Conservation (phyloP, 2,797 vertebrate species). For the Notolepis coatsorum region DNA sequence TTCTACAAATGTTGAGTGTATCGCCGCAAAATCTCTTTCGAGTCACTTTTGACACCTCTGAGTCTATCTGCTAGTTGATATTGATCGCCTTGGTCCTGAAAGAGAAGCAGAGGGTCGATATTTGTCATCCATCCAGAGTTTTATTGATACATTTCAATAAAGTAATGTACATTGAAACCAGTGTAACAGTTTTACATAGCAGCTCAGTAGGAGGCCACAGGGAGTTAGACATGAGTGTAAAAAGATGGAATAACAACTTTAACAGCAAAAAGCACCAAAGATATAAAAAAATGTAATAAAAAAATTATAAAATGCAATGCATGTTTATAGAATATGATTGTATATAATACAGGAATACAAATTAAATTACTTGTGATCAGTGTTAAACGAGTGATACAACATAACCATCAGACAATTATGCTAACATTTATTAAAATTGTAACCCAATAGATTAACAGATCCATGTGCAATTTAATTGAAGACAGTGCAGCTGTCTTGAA, state of each 20-base stretch:
- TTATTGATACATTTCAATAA: constrained; percentile 47
- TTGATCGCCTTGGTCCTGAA: too few relatives aligned
- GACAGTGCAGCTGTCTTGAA: constrained; percentile 15
- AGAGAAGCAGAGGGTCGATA: not conserved
- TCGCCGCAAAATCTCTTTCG: too few relatives aligned
- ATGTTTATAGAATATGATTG: constrained; percentile 1
- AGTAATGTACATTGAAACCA: constrained; percentile 11
- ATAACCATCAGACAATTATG: too few relatives aligned
- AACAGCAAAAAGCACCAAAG: not conserved
- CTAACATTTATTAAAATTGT: too few relatives aligned
- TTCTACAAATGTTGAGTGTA: too few relatives aligned
- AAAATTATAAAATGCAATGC: not conserved
- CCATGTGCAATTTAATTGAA: not conserved
- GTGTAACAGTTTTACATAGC: constrained; percentile 33
- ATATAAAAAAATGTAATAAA: not conserved
- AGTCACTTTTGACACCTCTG: not conserved
- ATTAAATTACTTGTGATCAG: too few relatives aligned
- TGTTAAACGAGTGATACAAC: too few relatives aligned
- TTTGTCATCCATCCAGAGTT: constrained; percentile 20
- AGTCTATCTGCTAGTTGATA: too few relatives aligned
- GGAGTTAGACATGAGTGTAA: not conserved
- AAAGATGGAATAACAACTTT: not conserved
- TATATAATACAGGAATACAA: not conserved
- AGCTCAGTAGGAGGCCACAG: not conserved
- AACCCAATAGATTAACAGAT: not conserved